Evolutionary conservation across 2,113 vertebrate species (phyloP).

Genomic region (Plectropomus leopardus): DNA sequence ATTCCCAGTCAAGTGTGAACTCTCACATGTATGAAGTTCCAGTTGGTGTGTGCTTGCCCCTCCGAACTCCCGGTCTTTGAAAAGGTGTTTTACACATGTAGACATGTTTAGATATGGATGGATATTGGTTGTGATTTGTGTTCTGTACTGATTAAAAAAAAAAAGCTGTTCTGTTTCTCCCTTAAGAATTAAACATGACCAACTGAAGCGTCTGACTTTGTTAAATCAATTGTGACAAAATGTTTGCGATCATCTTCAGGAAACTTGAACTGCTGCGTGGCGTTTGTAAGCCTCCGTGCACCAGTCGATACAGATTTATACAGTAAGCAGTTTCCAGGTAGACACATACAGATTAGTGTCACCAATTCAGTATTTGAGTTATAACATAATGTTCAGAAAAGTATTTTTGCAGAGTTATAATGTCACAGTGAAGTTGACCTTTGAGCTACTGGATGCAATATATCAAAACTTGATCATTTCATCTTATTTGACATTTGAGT

Average conservation of each 20-base stretch:
- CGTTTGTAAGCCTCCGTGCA: too few species aligned
- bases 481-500: too few species aligned
- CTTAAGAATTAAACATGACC: constrained; percentile 68
- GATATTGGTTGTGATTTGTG: constrained; percentile 64
- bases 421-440: too few species aligned
- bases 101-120: constrained; percentile 59
- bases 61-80: constrained; percentile 2
- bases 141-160: constrained; percentile 63
- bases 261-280: too few species aligned
- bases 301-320: too few species aligned
- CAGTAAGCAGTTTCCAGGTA: too few species aligned
- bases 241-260: not conserved
- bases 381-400: too few species aligned
- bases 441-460: too few species aligned
- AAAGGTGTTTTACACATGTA: constrained; percentile 50
- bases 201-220: constrained; percentile 1
- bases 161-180: constrained; percentile 59
- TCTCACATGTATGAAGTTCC: constrained; percentile 63
- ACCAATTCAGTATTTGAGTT: too few species aligned
- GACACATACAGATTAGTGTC: too few species aligned
- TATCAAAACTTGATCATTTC: too few species aligned
- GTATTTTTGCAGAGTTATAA: too few species aligned
- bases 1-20: constrained; percentile 62
- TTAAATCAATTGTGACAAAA: constrained; percentile 1
- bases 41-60: constrained; percentile 56